Evolutionary conservation across 2,113 vertebrate genomes (phyloP).

Genomic region (Dromiciops gliroides): DNA sequence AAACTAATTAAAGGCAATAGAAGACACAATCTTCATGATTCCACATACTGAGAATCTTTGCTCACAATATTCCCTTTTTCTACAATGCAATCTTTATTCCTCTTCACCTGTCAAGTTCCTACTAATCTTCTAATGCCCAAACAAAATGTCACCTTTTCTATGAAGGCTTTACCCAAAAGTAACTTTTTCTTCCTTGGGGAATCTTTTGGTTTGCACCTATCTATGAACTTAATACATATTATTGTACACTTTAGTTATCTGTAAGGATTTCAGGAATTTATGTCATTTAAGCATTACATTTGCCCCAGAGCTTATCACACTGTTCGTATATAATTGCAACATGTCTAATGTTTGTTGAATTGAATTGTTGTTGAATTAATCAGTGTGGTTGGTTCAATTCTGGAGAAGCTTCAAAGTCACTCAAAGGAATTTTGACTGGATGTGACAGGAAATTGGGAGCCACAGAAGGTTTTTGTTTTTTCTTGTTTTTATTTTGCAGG

Average conservation of each 20-base stretch:
- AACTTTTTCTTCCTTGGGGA: neutral
- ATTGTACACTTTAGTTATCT: neutral
- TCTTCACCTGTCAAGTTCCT: neutral
- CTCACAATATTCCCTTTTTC: neutral
- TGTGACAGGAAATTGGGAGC: neutral
- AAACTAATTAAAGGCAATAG: neutral
- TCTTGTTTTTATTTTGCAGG: neutral
- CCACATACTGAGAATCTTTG: neutral
- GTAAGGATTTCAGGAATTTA: neutral
- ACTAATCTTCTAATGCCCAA: neutral
- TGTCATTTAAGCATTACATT: neutral
- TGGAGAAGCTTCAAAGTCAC: neutral
- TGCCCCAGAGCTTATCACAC: neutral
- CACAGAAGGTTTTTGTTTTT: neutral
- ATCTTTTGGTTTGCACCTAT: neutral
- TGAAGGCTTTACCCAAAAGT: neutral
- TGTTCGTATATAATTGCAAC: neutral
- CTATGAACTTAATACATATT: neutral
- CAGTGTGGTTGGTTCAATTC: neutral
- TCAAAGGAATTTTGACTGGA: neutral
- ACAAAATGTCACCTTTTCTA: neutral
- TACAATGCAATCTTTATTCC: neutral
- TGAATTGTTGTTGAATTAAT: neutral
- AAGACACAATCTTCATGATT: neutral
- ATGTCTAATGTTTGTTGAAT: neutral